phyloP scores from a whole-genome alignment of 2,113 vertebrate species.

The Neotragus pygmaeus region DNA sequence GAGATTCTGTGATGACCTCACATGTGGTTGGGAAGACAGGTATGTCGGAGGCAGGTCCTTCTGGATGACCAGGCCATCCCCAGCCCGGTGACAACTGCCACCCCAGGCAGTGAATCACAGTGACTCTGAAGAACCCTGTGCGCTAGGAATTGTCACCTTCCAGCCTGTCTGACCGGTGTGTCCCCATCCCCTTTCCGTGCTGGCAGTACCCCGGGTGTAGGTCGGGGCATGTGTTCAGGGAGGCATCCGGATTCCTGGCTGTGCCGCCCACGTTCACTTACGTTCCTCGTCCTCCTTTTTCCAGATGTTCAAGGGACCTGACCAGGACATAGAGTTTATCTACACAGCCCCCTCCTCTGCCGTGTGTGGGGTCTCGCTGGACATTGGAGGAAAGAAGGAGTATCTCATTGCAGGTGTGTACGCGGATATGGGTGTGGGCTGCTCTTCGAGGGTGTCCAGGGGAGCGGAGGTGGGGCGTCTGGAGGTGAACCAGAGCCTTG shows the following conservation, averaged over 20 bases:
- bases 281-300: background rate
- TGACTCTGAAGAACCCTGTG: rapidly evolving
- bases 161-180: rapidly evolving
- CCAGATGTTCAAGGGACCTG: constrained; percentile 96
- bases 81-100: background rate
- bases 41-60: background rate
- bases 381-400: constrained; percentile 90
- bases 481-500: no score
- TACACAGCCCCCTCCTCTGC: constrained; percentile 92
- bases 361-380: constrained; percentile 90
- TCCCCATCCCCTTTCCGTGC: background rate
- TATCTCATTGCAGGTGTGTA: constrained; percentile 92
- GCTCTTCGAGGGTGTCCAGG: rapidly evolving
- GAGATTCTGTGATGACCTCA: background rate
- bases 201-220: rapidly evolving
- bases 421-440: rapidly evolving
- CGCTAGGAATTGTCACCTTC: rapidly evolving
- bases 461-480: rapidly evolving
- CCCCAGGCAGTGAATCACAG: background rate
- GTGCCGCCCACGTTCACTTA: rapidly evolving
- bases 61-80: background rate
- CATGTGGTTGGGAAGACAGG: background rate
- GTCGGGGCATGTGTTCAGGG: rapidly evolving
- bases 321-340: constrained; percentile 87
- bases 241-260: rapidly evolving